Evolutionary conservation across 2,797 vertebrate species (phyloP).

Genomic region (Peromyscus attwateri): DNA sequence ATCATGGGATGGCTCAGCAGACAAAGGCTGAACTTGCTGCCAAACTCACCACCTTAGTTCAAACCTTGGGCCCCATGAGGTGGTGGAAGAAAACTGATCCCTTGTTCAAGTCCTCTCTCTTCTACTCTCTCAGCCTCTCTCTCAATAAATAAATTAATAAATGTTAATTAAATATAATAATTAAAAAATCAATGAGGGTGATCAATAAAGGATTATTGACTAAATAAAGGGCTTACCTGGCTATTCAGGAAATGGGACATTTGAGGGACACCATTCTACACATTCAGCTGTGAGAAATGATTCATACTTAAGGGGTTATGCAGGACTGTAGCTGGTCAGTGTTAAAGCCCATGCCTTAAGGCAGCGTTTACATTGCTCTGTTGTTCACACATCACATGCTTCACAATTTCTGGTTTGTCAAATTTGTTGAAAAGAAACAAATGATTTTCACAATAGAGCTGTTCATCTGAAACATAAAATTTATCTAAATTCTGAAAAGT

Average conservation of each 20-base stretch:
- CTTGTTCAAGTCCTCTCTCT: background rate
- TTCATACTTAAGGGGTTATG: background rate
- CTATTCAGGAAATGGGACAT: background rate
- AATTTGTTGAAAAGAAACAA: constrained; percentile 2
- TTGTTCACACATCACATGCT: background rate
- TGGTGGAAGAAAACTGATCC: background rate
- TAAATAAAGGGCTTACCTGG: background rate
- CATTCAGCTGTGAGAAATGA: background rate
- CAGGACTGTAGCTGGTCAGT: background rate
- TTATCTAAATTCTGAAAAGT: background rate
- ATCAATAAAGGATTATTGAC: background rate
- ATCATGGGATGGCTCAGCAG: background rate
- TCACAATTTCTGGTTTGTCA: background rate
- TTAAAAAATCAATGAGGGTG: background rate
- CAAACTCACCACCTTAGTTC: background rate
- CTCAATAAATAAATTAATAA: background rate
- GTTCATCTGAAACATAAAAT: background rate
- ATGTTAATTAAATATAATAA: background rate
- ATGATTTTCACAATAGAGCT: background rate
- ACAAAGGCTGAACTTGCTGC: background rate
- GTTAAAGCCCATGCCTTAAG: background rate
- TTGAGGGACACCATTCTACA: background rate
- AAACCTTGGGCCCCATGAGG: no score
- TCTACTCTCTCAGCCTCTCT: background rate
- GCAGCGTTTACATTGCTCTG: background rate